phyloP scores from a whole-genome alignment of 2,113 vertebrate species.

The Nettapus auritus region DNA sequence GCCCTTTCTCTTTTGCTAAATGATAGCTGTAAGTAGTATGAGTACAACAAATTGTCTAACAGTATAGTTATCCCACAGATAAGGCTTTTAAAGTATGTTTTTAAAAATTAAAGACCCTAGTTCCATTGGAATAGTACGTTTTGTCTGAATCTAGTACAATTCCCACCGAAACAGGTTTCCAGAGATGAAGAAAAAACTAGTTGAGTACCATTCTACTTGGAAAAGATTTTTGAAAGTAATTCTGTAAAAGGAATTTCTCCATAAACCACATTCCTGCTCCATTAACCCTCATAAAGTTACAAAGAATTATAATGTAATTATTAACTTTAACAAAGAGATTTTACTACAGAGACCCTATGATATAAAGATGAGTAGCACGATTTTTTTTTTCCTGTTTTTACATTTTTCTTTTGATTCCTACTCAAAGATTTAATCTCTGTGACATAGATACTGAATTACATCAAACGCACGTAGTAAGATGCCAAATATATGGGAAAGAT shows the following conservation, averaged over 20 bases:
- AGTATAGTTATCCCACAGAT: not conserved
- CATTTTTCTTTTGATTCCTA: not conserved
- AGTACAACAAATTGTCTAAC: not conserved
- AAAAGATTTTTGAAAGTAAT: not conserved
- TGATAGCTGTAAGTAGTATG: not conserved
- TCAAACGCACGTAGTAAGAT: not conserved
- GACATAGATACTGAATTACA: not conserved
- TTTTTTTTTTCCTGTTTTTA: not conserved
- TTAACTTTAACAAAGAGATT: not conserved
- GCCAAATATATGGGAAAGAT: not conserved
- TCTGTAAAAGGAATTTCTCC: not conserved
- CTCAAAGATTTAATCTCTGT: not conserved
- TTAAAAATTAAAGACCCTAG: not conserved
- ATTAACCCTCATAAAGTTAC: not conserved
- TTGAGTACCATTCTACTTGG: constrained; percentile 2
- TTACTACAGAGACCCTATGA: not conserved
- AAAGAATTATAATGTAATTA: constrained; percentile 11
- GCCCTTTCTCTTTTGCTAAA: not conserved
- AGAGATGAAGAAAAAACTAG: constrained; percentile 4
- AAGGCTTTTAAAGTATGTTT: not conserved
- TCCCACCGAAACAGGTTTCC: constrained; percentile 2
- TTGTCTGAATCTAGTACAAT: not conserved
- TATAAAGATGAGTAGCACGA: not conserved
- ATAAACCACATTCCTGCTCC: not conserved
- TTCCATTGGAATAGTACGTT: not conserved